Base-by-base conservation (phyloP, 2,888 invertebrate species). In the Philereme transversata region DNA sequence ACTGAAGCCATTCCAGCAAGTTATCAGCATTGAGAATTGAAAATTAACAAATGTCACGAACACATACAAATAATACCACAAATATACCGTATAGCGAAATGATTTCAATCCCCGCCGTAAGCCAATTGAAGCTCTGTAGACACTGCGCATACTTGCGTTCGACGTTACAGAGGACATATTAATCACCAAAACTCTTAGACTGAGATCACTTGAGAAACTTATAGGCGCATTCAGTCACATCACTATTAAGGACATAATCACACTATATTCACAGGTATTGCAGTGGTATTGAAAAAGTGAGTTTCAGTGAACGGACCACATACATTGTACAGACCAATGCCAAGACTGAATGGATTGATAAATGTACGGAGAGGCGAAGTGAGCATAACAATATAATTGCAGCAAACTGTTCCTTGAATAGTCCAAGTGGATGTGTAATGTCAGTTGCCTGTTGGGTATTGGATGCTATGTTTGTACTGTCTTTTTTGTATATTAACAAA, bases 351-450 rank as follows among this genome's bases (percentile, higher is more conserved):
- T 81, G 79, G 83, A 83, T 84, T 85, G 85, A 87, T 86, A 86
- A 84, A 87, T 84, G 88, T 87, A 82, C 78, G 73, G 77, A 76
- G 82, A 82, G 86, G 75, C 86, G 85, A 86, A 86, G 90, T 86
- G 91, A 88, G 79, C 88, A 88, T 92, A 92, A 92, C 88, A 86
- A 90, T 88, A 77, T 92, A 91, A 92, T 92, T 92, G 91, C 88
- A 78, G 81, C 82, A 83, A 91, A 90, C 81, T 87, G 88, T 89
- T 88, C 86, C 86, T 83, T 91, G 90, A 91, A 91, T 91, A 88
- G 90, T 86, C 84, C 75, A 80, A 79, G 75, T 57, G 66, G 68
- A 64, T 60, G 51, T 57, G 60, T 65, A 54, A 64, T 60, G 63
- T 60, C 62, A 55, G 50, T 62, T 64, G 65, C 66, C 57, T 61